Conservation (phyloP, 2,797 vertebrate species). For the Pitangus sulphuratus region DNA sequence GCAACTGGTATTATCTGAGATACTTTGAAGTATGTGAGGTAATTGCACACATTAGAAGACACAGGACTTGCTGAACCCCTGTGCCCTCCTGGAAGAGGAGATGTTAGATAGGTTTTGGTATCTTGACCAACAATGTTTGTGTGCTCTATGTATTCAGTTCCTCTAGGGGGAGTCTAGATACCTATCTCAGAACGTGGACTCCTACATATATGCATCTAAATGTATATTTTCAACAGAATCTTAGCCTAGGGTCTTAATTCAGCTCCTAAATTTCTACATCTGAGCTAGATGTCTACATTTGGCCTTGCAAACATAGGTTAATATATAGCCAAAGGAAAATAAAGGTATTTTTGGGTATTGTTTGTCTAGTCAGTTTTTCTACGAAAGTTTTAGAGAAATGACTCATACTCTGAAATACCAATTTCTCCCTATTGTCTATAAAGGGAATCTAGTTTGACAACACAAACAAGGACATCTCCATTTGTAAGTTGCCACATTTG, state of each 20-base stretch:
- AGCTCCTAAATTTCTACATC: background rate
- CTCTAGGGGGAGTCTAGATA: background rate
- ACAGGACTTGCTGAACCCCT: background rate
- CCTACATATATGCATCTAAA: background rate
- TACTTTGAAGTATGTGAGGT: background rate
- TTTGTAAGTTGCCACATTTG: background rate
- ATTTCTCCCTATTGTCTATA: background rate
- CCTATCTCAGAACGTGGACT: rapidly evolving
- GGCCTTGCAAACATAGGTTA: background rate
- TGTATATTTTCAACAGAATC: background rate
- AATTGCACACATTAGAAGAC: background rate
- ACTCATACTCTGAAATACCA: background rate
- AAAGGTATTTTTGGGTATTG: background rate
- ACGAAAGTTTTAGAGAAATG: background rate
- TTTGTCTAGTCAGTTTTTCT: background rate
- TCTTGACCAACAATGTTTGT: background rate
- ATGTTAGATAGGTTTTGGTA: background rate
- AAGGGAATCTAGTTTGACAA: background rate
- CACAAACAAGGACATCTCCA: background rate
- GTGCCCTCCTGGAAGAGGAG: background rate
- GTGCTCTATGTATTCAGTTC: background rate
- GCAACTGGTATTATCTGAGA: background rate
- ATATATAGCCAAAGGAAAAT: background rate
- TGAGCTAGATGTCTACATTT: background rate
- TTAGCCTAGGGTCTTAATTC: background rate